Conservation (phyloP, 2,888 invertebrate genomes). For the Eulithis prunata region DNA sequence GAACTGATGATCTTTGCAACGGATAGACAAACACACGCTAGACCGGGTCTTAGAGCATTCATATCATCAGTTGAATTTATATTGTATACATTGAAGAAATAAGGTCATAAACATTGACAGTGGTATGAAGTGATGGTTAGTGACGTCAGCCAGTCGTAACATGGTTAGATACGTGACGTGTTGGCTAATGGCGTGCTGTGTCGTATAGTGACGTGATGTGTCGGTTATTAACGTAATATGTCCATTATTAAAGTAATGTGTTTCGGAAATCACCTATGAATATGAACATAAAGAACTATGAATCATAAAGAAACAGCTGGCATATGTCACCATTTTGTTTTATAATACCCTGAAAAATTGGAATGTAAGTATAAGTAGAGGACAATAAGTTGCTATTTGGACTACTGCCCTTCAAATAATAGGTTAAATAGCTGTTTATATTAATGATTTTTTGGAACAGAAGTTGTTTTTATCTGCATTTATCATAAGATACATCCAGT, state of each 20-base stretch:
- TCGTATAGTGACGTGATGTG: neutral
- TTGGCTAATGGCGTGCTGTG: constrained; percentile 3
- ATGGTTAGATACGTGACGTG: constrained; percentile 2
- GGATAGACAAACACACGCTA: neutral
- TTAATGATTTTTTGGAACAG: neutral
- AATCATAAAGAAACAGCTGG: too few relatives aligned
- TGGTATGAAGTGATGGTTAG: constrained; percentile 11
- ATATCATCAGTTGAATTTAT: neutral
- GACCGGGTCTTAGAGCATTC: neutral
- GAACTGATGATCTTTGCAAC: too few relatives aligned
- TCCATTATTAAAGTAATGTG: neutral
- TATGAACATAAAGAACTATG: too few relatives aligned
- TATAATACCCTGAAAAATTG: neutral
- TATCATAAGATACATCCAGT: neutral
- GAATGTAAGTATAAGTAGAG: neutral
- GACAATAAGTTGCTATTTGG: neutral
- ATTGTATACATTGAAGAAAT: neutral
- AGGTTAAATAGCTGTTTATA: neutral
- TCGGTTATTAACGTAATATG: neutral
- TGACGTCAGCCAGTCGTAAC: neutral
- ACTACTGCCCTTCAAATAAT: neutral
- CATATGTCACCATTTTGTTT: neutral
- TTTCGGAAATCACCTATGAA: neutral
- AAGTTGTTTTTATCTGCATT: neutral
- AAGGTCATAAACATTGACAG: constrained; percentile 5